Base-by-base conservation (phyloP, 2,113 vertebrate species). In the Panthera tigris region DNA sequence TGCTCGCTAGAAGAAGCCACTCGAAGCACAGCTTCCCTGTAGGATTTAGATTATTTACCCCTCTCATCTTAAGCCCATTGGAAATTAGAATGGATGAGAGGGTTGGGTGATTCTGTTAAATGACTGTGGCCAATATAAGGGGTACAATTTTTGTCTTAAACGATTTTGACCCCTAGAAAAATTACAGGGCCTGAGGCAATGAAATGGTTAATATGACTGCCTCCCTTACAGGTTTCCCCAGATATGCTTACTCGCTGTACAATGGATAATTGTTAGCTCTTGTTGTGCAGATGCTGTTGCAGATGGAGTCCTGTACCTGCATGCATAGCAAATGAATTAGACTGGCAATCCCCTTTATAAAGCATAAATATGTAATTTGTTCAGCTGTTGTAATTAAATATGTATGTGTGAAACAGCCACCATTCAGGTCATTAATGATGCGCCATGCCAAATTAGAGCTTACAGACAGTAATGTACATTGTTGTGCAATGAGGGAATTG, bases 281-380 rank as follows among this genome's bases (percentile, higher is more conserved):
- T 99, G 99, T 99, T 98, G 98, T 99, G 99, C 99, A 99, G 99
- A 99, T 99, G 99, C 99, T 98, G 98, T 98, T 99, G 98, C 99
- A 99, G 99, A 99, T 99, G 99, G 99, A 99, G 99, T 99, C 99
- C 99, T 99, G 99, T 99, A 99, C 99, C 99, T 99, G 99, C 99
- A 99, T 99, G 99, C 99, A 99, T 99, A 98, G 99, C 99, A 99
- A 99, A 99, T 99, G 99, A 99, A 99, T 99, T 99, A 99, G 99
- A 99, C 99, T 99, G 99, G 99, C 99, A 99, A 98, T 99, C 99
- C 99, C 98, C 99, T 99, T 99, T 99, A 99, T 99, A 99, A 99
- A 99, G 99, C 99, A 99, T 99, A 99, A 99, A 99, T 99, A 99
- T 99, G 99, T 99, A 99, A 99, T 99, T 99, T 99, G 99, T 99